Evolutionary conservation across 2,113 vertebrate genomes (phyloP).

Genomic region (Muscicapa adusta): DNA sequence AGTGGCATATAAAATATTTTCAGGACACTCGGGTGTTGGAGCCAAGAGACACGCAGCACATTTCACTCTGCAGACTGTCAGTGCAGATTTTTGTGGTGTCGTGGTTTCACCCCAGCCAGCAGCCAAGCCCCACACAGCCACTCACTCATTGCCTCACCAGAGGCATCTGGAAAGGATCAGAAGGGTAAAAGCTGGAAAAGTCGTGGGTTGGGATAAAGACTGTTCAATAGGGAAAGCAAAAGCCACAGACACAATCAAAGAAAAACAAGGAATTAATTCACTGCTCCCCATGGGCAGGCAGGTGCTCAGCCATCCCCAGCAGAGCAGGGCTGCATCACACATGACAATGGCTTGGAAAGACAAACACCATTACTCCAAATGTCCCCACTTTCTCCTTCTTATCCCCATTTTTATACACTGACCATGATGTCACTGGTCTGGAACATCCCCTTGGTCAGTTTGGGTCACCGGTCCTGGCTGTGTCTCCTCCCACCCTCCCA

Average conservation of each 20-base stretch:
- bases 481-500: not conserved
- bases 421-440: not conserved
- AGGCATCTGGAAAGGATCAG: too few species aligned
- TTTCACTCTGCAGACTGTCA: not conserved
- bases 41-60: not conserved
- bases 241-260: not conserved
- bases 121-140: rapidly evolving
- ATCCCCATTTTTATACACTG: not conserved
- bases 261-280: not conserved
- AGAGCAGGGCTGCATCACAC: not conserved
- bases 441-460: not conserved
- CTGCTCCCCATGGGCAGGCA: not conserved
- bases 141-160: not conserved
- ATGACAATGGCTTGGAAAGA: not conserved
- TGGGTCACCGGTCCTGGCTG: not conserved
- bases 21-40: not conserved
- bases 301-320: not conserved
- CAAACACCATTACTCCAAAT: not conserved
- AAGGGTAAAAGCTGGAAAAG: not conserved
- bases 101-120: not conserved
- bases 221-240: not conserved
- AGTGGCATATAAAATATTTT: not conserved
- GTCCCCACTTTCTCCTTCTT: not conserved
- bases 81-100: not conserved
- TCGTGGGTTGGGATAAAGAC: not conserved